Percentiles rank a stretch among this genome's conserved stretches.
These are phyloP conservation scores for Tetrax tetrax DNA, from an alignment of 2,113 vertebrate genomes.

Conservation along the genomic window DNA sequence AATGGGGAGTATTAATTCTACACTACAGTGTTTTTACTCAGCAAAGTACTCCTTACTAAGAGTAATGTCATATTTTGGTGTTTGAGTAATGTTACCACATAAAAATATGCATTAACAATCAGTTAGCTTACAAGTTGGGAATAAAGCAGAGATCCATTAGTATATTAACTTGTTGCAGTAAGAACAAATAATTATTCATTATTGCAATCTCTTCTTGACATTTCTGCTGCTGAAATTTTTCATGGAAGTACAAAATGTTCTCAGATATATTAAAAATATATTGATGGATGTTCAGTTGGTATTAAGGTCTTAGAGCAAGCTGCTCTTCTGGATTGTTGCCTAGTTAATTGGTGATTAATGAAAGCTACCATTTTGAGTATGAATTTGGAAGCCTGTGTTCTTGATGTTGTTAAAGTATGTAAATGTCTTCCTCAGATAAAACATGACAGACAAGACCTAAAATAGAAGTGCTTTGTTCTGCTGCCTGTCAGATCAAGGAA, in stretches of 20 bases:
- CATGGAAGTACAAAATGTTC: slow-evolving; percentile 1
- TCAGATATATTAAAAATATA: neutral
- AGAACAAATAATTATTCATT: neutral
- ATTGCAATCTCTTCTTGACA: neutral
- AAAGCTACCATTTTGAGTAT: slow-evolving; percentile 23
- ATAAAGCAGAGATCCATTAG: neutral
- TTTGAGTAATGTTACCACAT: neutral
- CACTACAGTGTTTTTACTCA: neutral
- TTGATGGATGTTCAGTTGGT: slow-evolving; percentile 53
- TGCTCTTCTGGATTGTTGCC: slow-evolving; percentile 20
- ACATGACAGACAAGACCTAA: slow-evolving; percentile 46
- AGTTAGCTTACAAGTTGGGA: neutral
- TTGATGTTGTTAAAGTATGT: slow-evolving; percentile 5
- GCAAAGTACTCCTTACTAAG: neutral
- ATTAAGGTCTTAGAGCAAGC: slow-evolving; percentile 27
- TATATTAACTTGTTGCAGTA: neutral
- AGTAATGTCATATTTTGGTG: neutral
- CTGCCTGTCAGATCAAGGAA: slow-evolving; percentile 19
- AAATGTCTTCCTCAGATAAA: slow-evolving; percentile 45
- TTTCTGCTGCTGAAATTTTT: slow-evolving; percentile 5
- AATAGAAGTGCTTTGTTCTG: slow-evolving; percentile 40
- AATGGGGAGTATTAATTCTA: neutral
- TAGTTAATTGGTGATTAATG: slow-evolving; percentile 29
- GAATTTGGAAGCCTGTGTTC: slow-evolving; percentile 13
- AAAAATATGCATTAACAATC: slow-evolving; percentile 22